Evolutionary conservation across 2,888 invertebrate genomes (phyloP).

Genomic region (Drosophila vallismaia): DNA sequence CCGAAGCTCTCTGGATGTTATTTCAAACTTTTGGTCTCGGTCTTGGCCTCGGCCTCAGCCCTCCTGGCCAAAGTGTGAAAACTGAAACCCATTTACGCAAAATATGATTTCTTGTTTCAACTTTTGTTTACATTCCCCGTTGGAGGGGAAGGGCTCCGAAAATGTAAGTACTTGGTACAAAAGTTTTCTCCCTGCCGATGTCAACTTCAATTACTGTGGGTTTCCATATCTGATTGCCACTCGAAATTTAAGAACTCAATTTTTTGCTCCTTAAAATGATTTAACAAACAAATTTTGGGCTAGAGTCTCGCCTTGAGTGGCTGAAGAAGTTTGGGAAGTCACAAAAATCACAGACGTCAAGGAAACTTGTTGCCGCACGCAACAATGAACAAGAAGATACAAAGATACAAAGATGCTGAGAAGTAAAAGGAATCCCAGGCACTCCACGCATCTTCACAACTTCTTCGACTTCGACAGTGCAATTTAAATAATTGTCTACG

Average conservation of each 20-base stretch:
- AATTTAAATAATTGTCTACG: slow-evolving; percentile 74
- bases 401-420: slow-evolving; percentile 33
- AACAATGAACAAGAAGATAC: slow-evolving; percentile 36
- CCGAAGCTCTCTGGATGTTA: slow-evolving; percentile 41
- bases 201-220: slow-evolving; percentile 39
- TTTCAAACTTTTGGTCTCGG: slow-evolving; percentile 5
- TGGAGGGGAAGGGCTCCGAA: too few species aligned
- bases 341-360: slow-evolving; percentile 14
- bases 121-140: slow-evolving; percentile 38
- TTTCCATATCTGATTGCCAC: not conserved
- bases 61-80: slow-evolving; percentile 52
- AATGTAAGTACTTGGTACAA: not conserved
- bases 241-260: slow-evolving; percentile 53
- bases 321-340: not conserved
- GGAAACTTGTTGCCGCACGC: slow-evolving; percentile 22
- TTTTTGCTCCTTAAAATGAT: slow-evolving; percentile 41
- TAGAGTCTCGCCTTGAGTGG: not conserved
- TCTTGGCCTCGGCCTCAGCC: not conserved
- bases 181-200: slow-evolving; percentile 14
- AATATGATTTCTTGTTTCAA: slow-evolving; percentile 47
- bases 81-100: slow-evolving; percentile 56
- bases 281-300: slow-evolving; percentile 19
- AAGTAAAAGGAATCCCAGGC: slow-evolving; percentile 63
- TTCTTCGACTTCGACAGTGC: slow-evolving; percentile 51
- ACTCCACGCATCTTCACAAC: slow-evolving; percentile 58